These are phyloP conservation scores for Philaenus spumarius DNA, from an alignment of 1,140 invertebrate species.

Conservation along the genomic window DNA sequence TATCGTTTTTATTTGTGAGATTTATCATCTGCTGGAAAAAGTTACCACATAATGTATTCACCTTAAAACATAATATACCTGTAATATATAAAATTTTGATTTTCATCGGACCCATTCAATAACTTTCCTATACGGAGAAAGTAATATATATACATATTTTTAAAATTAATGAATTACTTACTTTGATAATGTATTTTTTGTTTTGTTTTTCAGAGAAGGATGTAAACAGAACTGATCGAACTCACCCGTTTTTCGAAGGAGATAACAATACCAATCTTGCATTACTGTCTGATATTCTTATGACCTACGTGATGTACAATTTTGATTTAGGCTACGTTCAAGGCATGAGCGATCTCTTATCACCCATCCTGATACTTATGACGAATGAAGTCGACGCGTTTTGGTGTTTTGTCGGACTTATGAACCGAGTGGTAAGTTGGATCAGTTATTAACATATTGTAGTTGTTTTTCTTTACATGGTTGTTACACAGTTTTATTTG, in stretches of 20 bases:
- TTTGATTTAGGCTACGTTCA: slow-evolving; percentile 96
- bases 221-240: slow-evolving; percentile 92
- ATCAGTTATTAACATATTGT: neutral
- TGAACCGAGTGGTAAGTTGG: slow-evolving; percentile 81
- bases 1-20: no score
- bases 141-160: no score
- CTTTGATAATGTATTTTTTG: no score
- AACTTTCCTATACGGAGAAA: no score
- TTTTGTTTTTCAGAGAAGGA: slow-evolving; percentile 74
- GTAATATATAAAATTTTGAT: no score
- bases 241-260: slow-evolving; percentile 82
- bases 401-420: slow-evolving; percentile 99
- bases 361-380: slow-evolving; percentile 86
- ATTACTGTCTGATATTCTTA: slow-evolving; percentile 84
- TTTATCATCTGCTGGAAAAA: no score
- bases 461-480: neutral
- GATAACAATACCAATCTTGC: slow-evolving; percentile 85
- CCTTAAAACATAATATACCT: no score
- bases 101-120: no score
- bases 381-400: slow-evolving; percentile 93
- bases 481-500: no score
- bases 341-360: slow-evolving; percentile 96
- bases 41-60: no score
- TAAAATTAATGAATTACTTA: no score
- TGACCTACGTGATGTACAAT: slow-evolving; percentile 99